phyloP scores from a whole-genome alignment of 2,888 invertebrate genomes.

The Macrosiphum euphorbiae region DNA sequence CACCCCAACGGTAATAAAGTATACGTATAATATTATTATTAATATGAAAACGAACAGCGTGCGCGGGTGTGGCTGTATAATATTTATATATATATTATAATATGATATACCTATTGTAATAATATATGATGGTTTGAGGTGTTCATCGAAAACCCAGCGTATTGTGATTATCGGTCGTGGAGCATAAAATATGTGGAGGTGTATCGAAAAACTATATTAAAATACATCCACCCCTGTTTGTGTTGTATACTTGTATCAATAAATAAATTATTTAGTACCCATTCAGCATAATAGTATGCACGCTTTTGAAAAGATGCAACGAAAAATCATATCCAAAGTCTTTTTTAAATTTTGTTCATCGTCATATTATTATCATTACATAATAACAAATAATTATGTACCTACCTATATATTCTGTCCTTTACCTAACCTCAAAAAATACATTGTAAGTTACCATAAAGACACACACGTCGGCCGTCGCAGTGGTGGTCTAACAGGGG shows the following conservation, averaged over 20 bases:
- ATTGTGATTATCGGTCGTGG: not conserved
- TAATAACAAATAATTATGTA: no score
- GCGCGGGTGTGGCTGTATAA: not conserved
- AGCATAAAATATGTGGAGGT: not conserved
- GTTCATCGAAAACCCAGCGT: not conserved
- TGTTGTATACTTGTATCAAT: not conserved
- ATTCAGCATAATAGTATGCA: not conserved
- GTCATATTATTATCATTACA: not conserved
- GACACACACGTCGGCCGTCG: no score
- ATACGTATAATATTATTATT: not conserved
- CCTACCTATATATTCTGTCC: no score
- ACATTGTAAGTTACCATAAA: no score
- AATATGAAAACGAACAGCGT: not conserved
- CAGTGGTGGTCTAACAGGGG: no score
- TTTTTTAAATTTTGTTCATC: not conserved
- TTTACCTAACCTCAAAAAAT: no score
- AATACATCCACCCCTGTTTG: not conserved
- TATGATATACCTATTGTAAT: not conserved
- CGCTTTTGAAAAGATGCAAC: not conserved
- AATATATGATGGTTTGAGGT: not conserved
- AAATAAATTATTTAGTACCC: not conserved
- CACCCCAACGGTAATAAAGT: constrained; percentile 40
- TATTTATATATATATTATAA: not conserved
- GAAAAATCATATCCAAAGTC: not conserved
- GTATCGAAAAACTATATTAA: not conserved